Base-by-base conservation (phyloP, 37 sponge, comb jelly and placozoan genomes). In the Crambe crambe region DNA sequence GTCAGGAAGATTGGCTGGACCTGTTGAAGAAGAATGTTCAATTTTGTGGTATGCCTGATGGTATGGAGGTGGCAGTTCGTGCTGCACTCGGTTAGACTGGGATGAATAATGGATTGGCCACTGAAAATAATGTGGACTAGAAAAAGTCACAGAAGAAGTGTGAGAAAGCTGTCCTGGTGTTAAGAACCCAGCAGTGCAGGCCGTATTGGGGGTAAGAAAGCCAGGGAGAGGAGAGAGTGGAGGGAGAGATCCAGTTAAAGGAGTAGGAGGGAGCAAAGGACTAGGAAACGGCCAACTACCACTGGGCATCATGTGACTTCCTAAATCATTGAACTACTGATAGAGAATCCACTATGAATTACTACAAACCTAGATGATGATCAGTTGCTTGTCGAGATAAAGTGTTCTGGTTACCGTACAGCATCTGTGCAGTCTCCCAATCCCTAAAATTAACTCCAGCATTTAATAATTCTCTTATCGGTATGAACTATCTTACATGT, bases 361-460 rank as follows among this genome's bases (percentile, higher is more conserved):
- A 17, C 3, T 29, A 65, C 2, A 65, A 3, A 65, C 26, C 31
- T 30, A 26, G 10, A 26, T 30, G 27, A 30, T 26, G 66, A 32
- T 65, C 2, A 30, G 2, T 32, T 5, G 66, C 3, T 18, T 20
- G 34, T 65, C 30, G 66, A 3, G 80, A 58, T 10, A 70, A 80
- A 8, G 34, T 30, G 3, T 31, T 17, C 38, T 56, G 60, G 23
- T 70, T 57, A 32, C 67, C 66, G 51, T 85, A 90, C 18, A 90
- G 25, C 76, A 82, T 74, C 66, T 90, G 91, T 40, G 81, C 71
- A 20, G 83, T 73, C 23, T 85, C 91, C 86, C 86, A 90, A 29
- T 90, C 91, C 70, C 91, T 90, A 80, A 60, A 41, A 35, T 66
- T n/a, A 65, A 31, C 6, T 15, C 2, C 23, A 54, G 3, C 25